Conservation (phyloP, 2,888 invertebrate species). For the Quadroppia sp. region DNA sequence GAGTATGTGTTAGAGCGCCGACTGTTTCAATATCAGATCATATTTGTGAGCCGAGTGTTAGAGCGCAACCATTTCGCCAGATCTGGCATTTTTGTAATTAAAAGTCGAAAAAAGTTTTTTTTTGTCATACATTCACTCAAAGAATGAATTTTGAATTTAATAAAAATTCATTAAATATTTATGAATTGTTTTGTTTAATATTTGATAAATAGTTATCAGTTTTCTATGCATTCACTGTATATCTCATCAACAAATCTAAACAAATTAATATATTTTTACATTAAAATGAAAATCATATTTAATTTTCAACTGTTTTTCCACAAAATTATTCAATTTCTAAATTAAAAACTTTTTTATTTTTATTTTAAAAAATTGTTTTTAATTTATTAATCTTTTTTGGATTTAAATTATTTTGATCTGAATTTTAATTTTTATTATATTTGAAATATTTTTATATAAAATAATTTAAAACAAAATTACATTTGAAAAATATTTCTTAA, state of each 20-base stretch:
- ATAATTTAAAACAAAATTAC: no score
- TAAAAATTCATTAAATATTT: constrained; percentile 35
- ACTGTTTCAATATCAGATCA: constrained; percentile 27
- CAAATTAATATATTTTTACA: no score
- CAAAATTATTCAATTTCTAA: no score
- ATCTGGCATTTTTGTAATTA: constrained; percentile 36
- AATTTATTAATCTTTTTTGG: not conserved
- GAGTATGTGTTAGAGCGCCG: constrained; percentile 18
- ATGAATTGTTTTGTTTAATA: not conserved
- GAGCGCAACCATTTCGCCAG: not conserved
- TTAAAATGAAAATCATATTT: no score
- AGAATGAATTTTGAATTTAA: not conserved
- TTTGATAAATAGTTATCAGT: not conserved
- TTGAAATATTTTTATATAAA: no score
- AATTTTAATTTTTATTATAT: not conserved
- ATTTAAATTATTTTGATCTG: not conserved
- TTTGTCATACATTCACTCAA: not conserved
- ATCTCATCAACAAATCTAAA: not conserved
- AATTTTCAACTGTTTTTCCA: no score
- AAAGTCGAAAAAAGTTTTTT: constrained; percentile 25
- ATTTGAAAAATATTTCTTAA: not conserved
- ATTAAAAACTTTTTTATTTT: not conserved
- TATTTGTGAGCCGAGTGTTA: not conserved
- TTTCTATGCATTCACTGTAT: not conserved
- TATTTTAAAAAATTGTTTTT: not conserved